Percentiles rank a stretch among this genome's conserved stretches.
Evolutionary conservation across 1,140 invertebrate genomes (phyloP).

Genomic region (Drosophila pandora): DNA sequence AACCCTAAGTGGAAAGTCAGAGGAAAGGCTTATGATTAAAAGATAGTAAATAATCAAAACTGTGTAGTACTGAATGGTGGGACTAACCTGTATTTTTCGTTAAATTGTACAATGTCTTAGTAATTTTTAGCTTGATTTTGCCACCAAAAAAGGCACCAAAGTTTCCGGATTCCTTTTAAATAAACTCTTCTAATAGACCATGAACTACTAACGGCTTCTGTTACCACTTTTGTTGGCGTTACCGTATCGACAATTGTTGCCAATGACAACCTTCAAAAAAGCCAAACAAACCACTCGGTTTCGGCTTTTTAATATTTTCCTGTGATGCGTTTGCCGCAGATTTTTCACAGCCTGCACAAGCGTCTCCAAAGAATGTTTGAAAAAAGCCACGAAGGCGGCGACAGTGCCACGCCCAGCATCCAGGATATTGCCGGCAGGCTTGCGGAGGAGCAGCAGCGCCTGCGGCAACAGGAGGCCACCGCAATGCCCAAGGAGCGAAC

Average conservation of each 20-base stretch:
- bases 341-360: constrained; percentile 50
- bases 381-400: constrained; percentile 34
- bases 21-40: constrained; percentile 40
- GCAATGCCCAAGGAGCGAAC: constrained; percentile 83
- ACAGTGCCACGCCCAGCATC: constrained; percentile 61
- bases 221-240: not conserved
- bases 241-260: not conserved
- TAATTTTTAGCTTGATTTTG: too few species aligned
- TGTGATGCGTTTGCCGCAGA: constrained; percentile 66
- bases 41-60: constrained; percentile 25
- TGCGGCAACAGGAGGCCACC: constrained; percentile 56
- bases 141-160: too few species aligned
- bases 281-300: constrained; percentile 18
- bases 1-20: constrained; percentile 34
- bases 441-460: constrained; percentile 69
- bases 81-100: not conserved
- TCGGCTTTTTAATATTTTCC: constrained; percentile 2
- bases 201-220: too few species aligned
- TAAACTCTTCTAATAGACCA: too few species aligned
- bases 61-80: not conserved
- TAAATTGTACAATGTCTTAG: too few species aligned
- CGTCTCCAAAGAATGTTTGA: constrained; percentile 69
- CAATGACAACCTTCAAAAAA: constrained; percentile 18
- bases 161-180: too few species aligned
- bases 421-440: constrained; percentile 81